phyloP scores from a whole-genome alignment of 2,888 invertebrate genomes.

The Drosophila yooni region DNA sequence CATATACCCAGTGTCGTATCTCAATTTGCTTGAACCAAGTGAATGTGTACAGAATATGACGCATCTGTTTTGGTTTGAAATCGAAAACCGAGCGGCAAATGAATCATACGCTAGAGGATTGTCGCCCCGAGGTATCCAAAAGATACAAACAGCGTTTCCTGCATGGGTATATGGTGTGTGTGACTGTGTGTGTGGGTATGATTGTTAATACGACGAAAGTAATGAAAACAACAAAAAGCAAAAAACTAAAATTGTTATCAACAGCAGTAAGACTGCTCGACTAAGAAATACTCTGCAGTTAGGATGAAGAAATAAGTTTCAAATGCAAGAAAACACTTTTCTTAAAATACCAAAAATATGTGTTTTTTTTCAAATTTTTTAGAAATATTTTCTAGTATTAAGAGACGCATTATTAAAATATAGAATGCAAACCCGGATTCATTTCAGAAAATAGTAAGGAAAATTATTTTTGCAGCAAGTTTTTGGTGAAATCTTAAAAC shows the following conservation, averaged over 20 bases:
- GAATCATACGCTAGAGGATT: constrained; percentile 53
- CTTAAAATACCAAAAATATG: neutral
- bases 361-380: neutral
- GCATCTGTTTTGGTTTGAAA: constrained; percentile 73
- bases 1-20: neutral
- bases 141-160: constrained; percentile 59
- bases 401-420: neutral
- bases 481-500: neutral
- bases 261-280: neutral
- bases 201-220: constrained; percentile 39
- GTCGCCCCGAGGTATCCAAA: constrained; percentile 27
- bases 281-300: neutral
- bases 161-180: constrained; percentile 38
- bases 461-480: neutral
- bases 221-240: constrained; percentile 32
- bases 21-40: constrained; percentile 22
- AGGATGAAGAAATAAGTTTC: fast-evolving
- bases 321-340: neutral
- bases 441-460: neutral
- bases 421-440: neutral
- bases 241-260: constrained; percentile 12
- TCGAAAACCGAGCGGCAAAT: constrained; percentile 34
- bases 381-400: neutral
- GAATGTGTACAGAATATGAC: constrained; percentile 48
- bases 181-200: neutral